Base-by-base conservation (phyloP, 2,888 invertebrate genomes). In the Meiosimyza platycephala region DNA sequence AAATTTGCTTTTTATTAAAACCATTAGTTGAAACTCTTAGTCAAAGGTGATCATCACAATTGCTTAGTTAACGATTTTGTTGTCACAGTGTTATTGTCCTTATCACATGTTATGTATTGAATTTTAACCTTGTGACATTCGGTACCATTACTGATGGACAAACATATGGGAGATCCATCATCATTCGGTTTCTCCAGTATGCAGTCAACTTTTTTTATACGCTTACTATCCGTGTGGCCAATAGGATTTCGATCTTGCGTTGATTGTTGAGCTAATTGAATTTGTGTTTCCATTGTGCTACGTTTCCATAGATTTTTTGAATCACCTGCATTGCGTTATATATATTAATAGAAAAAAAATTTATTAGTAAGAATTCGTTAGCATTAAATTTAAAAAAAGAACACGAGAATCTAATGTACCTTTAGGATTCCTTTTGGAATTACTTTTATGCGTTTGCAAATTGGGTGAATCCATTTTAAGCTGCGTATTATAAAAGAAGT, bases 211-310 rank as follows among this genome's bases (percentile, higher is more conserved):
- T 77, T 76, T 15, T 77, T 76, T 15, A 72, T 51, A 11, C 60
- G 69, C 40, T 68, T 74, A 18, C 73, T 51, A 4, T 40, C 50
- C 12, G 55, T 16, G 16, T 40, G 52, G 4, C 28, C 33, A 12
- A 15, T 18, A 13, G 60, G 62, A 1, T 73, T 64, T 3, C 54
- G 69, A n/a, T 77, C 77, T 16, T 76, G 76, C 55, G 76, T 12
- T 18, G 78, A 78, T 22, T 77, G 64, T 16, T 79, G 79, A 11
- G 79, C 80, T 67, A 81, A 80, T 55, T 85, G 84, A 65, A 86
- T 83, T 76, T 85, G 85, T 3, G 86, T 86, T 74, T 86, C 86
- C 78, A 86, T 84, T 18, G 86, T 86, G 76, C 86, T 86, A 64
- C 85, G 82, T 63, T 86, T 85, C 86, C 86, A 86, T 67, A 80